Base-by-base conservation (phyloP, 2,797 vertebrate species). In the Megalops cyprinoides region DNA sequence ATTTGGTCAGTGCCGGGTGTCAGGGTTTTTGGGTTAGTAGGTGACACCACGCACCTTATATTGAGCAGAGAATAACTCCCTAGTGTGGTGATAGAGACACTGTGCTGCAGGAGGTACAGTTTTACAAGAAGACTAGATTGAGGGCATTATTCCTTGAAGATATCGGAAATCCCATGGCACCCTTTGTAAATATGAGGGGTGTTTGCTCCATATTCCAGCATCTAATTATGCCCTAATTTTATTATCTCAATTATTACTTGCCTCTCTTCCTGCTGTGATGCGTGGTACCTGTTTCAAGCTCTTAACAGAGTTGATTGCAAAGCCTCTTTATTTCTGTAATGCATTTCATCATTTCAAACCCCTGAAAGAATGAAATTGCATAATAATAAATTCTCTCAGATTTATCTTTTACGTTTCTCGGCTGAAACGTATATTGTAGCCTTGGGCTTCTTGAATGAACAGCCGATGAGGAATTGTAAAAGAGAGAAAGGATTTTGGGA, bases 401-500 rank as follows among this genome's bases (percentile, higher is more conserved):
- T 55, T 74, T 56, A 60, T 60, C 31, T 60, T 62, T 37, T 12
- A 44, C 34, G 6, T 56, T 77, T 77, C 55, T 42, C 18, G 15
- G 55, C 34, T 23, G 34, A 77, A 77, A 58, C 62, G 31, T 65
- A n/a, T 25, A 20, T 65, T 51, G 74, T 3, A 9, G 23, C 44
- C 28, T n/a, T 18, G 25, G 56, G 67, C 76, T 42, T 18, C 53
- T 55, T n/a, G 53, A 78, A 56, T 51, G 42, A 28, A 10, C 44
- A 51, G 20, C 56, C 37, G 10, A 7, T 14, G 74, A 12, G 62
- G 44, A 80, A 71, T 37, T 73, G 34, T 73, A 34, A 46, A 60
- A 28, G 73, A 71, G 65, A 49, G 77, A 60, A 80, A 80, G 80
- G 25, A 39, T 42, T 78, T 39, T 34, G 23, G 76, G 23, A 46